Conservation (phyloP, 1,140 invertebrate genomes). For the Neodiprion fabricii region DNA sequence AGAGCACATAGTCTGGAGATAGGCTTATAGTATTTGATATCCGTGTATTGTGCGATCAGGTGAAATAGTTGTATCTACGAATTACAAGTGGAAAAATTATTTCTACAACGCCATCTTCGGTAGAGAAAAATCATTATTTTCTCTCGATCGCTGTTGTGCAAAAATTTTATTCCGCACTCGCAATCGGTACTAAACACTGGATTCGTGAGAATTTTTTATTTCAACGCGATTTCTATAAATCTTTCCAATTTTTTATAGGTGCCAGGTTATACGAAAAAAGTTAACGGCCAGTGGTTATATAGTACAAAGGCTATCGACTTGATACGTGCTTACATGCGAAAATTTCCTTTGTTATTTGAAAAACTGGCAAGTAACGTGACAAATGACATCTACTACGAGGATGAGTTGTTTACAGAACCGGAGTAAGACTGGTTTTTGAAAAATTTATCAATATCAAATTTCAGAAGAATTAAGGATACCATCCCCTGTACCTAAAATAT, state of each 20-base stretch:
- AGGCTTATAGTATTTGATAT: too few relatives aligned
- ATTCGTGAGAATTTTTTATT: too few relatives aligned
- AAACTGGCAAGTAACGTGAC: constrained; percentile 58
- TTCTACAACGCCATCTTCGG: too few relatives aligned
- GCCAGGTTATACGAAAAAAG: constrained; percentile 81
- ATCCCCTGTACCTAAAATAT: background rate
- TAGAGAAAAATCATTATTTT: too few relatives aligned
- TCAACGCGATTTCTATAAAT: too few relatives aligned
- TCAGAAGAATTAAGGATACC: constrained; percentile 18
- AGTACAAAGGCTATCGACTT: constrained; percentile 78
- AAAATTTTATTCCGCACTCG: too few relatives aligned
- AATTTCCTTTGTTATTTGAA: constrained; percentile 80
- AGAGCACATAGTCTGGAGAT: too few relatives aligned
- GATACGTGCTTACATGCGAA: constrained; percentile 71
- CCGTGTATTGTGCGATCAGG: too few relatives aligned
- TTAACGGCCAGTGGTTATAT: constrained; percentile 79
- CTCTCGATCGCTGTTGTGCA: too few relatives aligned
- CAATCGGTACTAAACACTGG: too few relatives aligned
- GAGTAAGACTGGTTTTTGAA: constrained; percentile 49
- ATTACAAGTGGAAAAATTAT: too few relatives aligned
- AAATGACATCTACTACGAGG: constrained; percentile 69
- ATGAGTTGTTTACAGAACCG: constrained; percentile 69
- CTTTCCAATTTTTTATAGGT: constrained; percentile 62
- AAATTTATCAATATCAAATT: background rate
- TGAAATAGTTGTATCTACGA: too few relatives aligned